Percentiles rank a stretch among this genome's conserved stretches.
Evolutionary conservation across 2,888 invertebrate species (phyloP).

Genomic region (Acanthacorydalis orientalis): DNA sequence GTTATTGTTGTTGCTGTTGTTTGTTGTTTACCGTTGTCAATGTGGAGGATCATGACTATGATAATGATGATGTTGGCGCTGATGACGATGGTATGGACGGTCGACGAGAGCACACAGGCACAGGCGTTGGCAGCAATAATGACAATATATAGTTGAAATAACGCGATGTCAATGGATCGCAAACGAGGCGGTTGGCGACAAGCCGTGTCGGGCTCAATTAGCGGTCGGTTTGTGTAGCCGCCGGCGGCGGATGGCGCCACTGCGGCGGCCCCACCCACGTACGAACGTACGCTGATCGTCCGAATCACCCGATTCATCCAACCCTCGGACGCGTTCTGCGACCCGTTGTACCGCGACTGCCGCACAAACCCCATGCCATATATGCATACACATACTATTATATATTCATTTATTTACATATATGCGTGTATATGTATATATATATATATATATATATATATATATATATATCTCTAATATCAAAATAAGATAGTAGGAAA

Average conservation of each 20-base stretch:
- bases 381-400: no score
- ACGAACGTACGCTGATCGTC: neutral
- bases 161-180: conserved; percentile 3
- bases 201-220: conserved; percentile 2
- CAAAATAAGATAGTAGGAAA: no score
- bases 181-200: conserved; percentile 1
- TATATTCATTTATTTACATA: no score
- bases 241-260: conserved; percentile 1
- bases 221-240: conserved; percentile 4
- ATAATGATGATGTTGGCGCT: neutral
- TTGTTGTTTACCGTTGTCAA: neutral
- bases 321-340: no score
- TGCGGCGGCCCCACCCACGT: conserved; percentile 1
- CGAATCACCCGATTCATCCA: no score
- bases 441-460: no score
- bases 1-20: neutral
- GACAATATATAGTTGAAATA: conserved; percentile 4
- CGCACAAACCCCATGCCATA: no score
- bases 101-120: neutral
- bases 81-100: neutral
- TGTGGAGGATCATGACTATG: neutral
- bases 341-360: no score
- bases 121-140: neutral
- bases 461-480: no score
- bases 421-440: no score